These are phyloP conservation scores for Drosophila hamatofila DNA, from an alignment of 2,888 invertebrate species.

Conservation along the genomic window DNA sequence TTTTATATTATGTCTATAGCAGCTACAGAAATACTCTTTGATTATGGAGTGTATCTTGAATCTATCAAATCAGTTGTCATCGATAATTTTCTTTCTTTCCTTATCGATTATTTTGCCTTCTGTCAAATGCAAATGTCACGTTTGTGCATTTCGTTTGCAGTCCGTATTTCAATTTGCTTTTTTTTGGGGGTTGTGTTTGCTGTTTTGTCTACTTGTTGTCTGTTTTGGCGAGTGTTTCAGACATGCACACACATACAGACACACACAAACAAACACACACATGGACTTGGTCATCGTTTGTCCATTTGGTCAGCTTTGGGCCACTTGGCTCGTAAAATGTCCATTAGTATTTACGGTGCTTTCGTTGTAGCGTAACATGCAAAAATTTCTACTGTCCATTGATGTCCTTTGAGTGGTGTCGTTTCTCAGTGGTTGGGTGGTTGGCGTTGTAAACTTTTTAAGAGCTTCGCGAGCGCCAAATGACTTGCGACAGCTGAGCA, in stretches of 20 bases:
- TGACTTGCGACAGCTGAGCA: conserved; percentile 16
- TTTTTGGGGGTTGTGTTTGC: not conserved
- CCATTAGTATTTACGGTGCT: conserved; percentile 81
- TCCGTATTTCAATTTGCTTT: conserved; percentile 14
- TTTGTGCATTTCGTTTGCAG: conserved; percentile 31
- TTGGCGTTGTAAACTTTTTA: conserved; percentile 66
- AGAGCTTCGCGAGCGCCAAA: conserved; percentile 25
- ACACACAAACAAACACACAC: not conserved
- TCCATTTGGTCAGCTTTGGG: conserved; percentile 38
- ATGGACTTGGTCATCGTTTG: conserved; percentile 32
- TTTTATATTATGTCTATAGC: too few species aligned
- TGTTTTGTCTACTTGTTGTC: conserved; percentile 31
- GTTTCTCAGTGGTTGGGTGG: not conserved
- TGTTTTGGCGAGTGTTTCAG: conserved; percentile 36
- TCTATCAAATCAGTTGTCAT: not conserved
- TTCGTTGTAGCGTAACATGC: conserved; percentile 68
- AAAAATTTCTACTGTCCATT: conserved; percentile 58
- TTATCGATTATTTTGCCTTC: conserved; percentile 15
- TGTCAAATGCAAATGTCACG: conserved; percentile 79
- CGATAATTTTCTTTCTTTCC: conserved; percentile 5
- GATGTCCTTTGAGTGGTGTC: conserved; percentile 33
- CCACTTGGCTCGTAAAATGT: conserved; percentile 79
- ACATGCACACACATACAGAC: conserved; percentile 22
- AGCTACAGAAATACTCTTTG: too few species aligned
- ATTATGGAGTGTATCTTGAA: too few species aligned